phyloP scores from a whole-genome alignment of 2,797 vertebrate species.

The Sparidentex hasta region DNA sequence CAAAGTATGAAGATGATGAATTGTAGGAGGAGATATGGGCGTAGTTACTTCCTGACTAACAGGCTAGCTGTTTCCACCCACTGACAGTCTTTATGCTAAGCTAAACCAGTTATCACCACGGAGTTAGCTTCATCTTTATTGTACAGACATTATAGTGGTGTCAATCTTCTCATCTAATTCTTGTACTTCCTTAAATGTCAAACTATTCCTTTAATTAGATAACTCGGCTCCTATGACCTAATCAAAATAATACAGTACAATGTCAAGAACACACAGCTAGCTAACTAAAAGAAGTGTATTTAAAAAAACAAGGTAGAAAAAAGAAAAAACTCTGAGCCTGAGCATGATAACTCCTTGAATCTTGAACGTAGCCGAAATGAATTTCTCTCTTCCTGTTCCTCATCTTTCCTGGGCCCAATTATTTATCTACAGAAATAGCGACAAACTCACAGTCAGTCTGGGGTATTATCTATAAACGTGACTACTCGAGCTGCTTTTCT shows the following conservation, averaged over 20 bases:
- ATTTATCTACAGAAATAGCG: constrained; percentile 84
- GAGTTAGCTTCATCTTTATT: background rate
- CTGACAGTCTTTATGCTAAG: constrained; percentile 5
- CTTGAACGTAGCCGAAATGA: constrained; percentile 55
- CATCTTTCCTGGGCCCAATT: constrained; percentile 74
- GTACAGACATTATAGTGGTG: background rate
- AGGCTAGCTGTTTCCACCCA: background rate
- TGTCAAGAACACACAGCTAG: constrained; percentile 51
- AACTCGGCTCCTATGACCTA: constrained; percentile 13
- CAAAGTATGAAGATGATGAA: background rate
- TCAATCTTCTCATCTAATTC: background rate
- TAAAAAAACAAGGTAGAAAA: background rate
- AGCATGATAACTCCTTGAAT: constrained; percentile 51
- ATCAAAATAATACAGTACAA: constrained; percentile 14
- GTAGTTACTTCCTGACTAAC: background rate
- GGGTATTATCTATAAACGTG: background rate
- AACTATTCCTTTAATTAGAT: background rate
- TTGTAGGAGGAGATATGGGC: background rate
- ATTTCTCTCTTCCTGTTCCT: constrained; percentile 64
- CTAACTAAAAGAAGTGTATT: constrained; percentile 15
- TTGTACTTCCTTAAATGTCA: background rate
- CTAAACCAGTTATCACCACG: background rate
- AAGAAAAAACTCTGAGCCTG: constrained; percentile 30
- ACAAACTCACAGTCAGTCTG: constrained; percentile 69
- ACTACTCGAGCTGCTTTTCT: constrained; percentile 41